Conservation (phyloP, 2,797 vertebrate species). For the Loriculus beryllinus region DNA sequence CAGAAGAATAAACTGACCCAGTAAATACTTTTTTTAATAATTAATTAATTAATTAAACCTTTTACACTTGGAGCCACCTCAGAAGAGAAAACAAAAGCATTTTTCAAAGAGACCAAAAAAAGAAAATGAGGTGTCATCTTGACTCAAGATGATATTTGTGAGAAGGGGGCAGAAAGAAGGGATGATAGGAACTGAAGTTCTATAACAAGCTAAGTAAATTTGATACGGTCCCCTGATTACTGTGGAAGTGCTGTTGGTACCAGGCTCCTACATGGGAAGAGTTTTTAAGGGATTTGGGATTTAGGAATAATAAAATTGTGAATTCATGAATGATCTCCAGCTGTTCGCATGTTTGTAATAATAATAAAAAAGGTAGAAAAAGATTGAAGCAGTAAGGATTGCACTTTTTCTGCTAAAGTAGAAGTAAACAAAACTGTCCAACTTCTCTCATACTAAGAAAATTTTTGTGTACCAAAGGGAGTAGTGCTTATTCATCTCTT, state of each 20-base stretch:
- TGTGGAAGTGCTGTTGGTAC: background rate
- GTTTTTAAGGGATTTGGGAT: background rate
- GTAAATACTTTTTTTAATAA: background rate
- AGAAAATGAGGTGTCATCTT: background rate
- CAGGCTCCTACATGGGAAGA: background rate
- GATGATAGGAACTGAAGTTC: background rate
- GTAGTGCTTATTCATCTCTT: background rate
- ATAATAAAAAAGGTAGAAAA: background rate
- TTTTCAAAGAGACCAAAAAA: background rate
- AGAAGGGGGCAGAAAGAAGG: background rate
- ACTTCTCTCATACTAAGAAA: background rate
- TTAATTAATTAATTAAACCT: background rate
- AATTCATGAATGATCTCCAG: background rate
- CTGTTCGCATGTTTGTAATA: background rate
- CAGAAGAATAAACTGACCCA: background rate
- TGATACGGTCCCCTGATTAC: fast-evolving
- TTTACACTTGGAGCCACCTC: background rate
- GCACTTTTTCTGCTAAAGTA: background rate
- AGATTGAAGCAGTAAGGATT: background rate
- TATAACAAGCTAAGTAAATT: background rate
- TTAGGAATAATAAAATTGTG: background rate
- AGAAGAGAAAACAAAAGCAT: background rate
- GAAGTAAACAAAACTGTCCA: background rate
- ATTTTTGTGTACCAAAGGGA: background rate
- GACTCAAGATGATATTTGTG: background rate